Conservation (phyloP, 2,113 vertebrate genomes). For the Corvus cornix region DNA sequence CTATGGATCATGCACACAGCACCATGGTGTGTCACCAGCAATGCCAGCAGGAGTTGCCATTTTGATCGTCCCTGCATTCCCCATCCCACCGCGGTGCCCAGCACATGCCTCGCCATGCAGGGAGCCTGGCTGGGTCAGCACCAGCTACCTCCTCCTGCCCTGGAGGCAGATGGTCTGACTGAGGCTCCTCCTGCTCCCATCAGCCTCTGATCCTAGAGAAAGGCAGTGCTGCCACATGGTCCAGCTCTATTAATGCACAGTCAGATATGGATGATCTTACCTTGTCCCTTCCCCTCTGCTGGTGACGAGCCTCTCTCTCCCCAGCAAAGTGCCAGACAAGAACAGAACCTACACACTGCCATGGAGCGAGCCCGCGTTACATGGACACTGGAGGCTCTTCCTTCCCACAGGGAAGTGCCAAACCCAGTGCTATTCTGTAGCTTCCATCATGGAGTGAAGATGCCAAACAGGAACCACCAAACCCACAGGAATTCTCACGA, state of each 20-base stretch:
- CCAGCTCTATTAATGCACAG: rapidly evolving
- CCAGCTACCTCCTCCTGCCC: not conserved
- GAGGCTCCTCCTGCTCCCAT: not conserved
- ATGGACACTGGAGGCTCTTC: not conserved
- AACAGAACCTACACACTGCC: rapidly evolving
- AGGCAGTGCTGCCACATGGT: not conserved
- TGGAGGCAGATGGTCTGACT: not conserved
- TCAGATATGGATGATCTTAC: rapidly evolving
- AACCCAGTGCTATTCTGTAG: not conserved
- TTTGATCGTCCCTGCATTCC: rapidly evolving
- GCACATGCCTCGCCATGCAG: rapidly evolving
- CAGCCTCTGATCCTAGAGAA: not conserved
- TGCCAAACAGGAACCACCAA: not conserved
- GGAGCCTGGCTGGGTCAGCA: not conserved
- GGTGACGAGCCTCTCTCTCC: not conserved
- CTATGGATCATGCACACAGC: rapidly evolving
- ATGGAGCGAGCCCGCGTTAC: rapidly evolving
- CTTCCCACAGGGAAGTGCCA: not conserved
- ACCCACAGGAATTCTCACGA: not conserved
- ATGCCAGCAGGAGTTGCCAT: rapidly evolving
- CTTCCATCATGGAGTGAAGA: not conserved
- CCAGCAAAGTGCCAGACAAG: rapidly evolving
- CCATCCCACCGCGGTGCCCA: rapidly evolving
- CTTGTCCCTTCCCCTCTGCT: not conserved
- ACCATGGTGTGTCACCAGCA: not conserved